Conservation (phyloP, 2,888 invertebrate genomes). For the Plebejus anna region DNA sequence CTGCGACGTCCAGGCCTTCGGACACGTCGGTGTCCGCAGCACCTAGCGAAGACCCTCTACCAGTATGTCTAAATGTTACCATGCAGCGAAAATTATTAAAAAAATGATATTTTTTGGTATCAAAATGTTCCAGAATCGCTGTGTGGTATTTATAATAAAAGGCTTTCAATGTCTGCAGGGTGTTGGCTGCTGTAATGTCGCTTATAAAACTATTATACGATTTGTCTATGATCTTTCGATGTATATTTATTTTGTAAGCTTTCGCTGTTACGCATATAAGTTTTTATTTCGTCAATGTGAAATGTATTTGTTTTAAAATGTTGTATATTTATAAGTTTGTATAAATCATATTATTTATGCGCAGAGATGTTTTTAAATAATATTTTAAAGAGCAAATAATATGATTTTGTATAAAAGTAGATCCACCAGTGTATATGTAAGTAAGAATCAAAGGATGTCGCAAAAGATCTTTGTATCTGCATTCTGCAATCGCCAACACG, state of each 20-base stretch:
- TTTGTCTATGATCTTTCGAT: conserved; percentile 45
- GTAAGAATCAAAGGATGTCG: conserved; percentile 53
- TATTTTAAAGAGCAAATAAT: conserved; percentile 38
- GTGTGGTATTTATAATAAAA: conserved; percentile 63
- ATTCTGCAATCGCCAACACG: conserved; percentile 67
- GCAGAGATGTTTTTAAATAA: neutral
- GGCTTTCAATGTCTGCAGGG: conserved; percentile 79
- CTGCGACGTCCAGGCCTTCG: conserved; percentile 71
- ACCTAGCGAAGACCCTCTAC: conserved; percentile 73
- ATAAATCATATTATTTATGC: conserved; percentile 41
- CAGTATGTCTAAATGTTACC: conserved; percentile 70
- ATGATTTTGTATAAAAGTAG: conserved; percentile 53
- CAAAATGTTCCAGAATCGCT: conserved; percentile 48
- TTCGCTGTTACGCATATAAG: conserved; percentile 58
- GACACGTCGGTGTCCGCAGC: conserved; percentile 74
- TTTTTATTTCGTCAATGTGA: conserved; percentile 45
- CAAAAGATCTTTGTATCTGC: conserved; percentile 39
- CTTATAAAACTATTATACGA: conserved; percentile 43
- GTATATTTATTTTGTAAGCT: conserved; percentile 57
- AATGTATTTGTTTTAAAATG: conserved; percentile 41
- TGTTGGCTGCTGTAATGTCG: conserved; percentile 70
- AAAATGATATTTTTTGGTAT: conserved; percentile 24
- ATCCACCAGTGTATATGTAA: conserved; percentile 68
- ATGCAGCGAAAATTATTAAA: conserved; percentile 56
- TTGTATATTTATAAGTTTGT: conserved; percentile 39